Base-by-base conservation (phyloP, 1,140 invertebrate genomes). In the Riptortus pedestris region DNA sequence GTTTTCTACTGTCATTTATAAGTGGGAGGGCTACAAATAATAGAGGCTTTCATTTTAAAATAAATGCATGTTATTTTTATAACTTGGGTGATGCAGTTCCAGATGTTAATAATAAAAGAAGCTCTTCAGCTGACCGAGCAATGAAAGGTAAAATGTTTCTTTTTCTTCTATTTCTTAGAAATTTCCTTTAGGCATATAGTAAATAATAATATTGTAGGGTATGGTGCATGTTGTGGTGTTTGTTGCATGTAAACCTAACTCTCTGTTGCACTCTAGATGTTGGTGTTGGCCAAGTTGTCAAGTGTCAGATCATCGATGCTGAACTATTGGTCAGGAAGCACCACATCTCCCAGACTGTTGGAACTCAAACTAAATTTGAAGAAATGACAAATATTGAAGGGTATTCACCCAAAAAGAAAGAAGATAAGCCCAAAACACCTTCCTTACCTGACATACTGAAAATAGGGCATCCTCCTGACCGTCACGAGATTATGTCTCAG, bases 161-260 rank as follows among this genome's bases (percentile, higher is more conserved):
- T 69, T 63, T 48, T 18, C 26, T 59, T 26, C 61, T 67, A 29
- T 43, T 59, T 55, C 52, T 18, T 28, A 9, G 24, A 29, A 38
- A 7, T 38, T 38, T 38, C 14, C 31, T 38, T 38, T 38, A 38
- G 5, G 5, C 14, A 14, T 38, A 38, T 7, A 14, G 5, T 38
- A 38, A 38, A 7, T 38, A 7, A 7, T 38, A 7, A 5, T 38
- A 7, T 31, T 38, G 11, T 60, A 7, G 14, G 14, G 12, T 26
- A 16, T 55, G 24, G 24, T 18, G 51, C 51, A 55, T 55, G 51
- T 27, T 26, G 22, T 55, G 51, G 51, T 55, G 51, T 55, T 5
- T 55, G 51, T 11, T 51, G 51, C 51, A 55, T 55, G 51, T 55
- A 55, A 24, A 9, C 26, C 24, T 24, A 24, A 55, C 20, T 24